These are phyloP conservation scores for Pseudorectes ferrugineus DNA, from an alignment of 2,113 vertebrate species.

Conservation along the genomic window DNA sequence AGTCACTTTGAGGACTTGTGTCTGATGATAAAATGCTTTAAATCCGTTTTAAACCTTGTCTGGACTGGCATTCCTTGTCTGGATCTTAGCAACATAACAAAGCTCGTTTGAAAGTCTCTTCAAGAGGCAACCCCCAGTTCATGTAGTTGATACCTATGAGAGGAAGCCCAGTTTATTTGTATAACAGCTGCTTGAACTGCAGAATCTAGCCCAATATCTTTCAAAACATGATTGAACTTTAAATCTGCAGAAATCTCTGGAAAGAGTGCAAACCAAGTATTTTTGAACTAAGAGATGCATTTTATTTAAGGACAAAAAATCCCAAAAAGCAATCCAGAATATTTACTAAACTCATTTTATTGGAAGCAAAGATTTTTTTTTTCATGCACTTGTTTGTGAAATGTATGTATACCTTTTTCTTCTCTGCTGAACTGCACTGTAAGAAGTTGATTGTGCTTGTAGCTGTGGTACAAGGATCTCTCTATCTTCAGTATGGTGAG, in stretches of 20 bases:
- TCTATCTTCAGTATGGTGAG: background rate
- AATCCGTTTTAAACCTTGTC: conserved; percentile 51
- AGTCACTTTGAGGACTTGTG: conserved; percentile 1
- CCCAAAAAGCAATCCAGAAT: background rate
- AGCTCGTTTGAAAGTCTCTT: conserved; percentile 22
- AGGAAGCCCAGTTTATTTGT: background rate
- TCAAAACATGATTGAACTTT: background rate
- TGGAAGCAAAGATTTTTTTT: background rate
- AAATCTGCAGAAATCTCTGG: background rate
- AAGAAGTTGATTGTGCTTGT: background rate
- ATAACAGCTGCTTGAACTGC: background rate
- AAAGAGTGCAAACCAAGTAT: background rate
- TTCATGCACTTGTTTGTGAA: background rate
- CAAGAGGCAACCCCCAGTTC: background rate
- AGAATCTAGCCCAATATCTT: background rate
- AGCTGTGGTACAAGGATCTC: background rate
- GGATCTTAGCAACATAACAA: conserved; percentile 58
- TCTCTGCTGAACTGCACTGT: background rate
- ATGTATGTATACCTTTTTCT: background rate
- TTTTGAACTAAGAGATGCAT: background rate
- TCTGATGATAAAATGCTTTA: conserved; percentile 46
- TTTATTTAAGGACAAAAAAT: background rate
- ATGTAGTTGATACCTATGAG: background rate
- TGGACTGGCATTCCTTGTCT: conserved; percentile 1
- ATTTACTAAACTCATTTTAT: background rate